A percentile compares a stretch with the other conserved stretches of the same genome.
Conservation (phyloP, 2,113 vertebrate species). For the Eurystomus gularis region DNA sequence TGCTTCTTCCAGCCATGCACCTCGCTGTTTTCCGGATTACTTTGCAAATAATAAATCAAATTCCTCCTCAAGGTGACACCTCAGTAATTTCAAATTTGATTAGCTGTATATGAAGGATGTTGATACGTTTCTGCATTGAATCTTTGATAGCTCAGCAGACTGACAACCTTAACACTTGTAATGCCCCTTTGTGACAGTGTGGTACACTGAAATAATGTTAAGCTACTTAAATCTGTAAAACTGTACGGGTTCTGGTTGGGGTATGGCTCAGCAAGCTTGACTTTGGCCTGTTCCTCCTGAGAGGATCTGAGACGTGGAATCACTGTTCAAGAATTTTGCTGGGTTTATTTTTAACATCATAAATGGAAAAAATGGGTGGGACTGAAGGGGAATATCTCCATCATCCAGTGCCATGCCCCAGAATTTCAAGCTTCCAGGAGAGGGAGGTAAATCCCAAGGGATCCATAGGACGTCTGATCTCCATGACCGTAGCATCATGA, state of each 20-base stretch:
- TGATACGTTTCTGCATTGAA: conserved; percentile 55
- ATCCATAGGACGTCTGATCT: neutral
- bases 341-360: neutral
- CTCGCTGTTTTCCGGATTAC: conserved; percentile 26
- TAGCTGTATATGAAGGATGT: conserved; percentile 60
- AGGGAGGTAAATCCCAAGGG: neutral
- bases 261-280: neutral
- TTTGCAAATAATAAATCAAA: conserved; percentile 55
- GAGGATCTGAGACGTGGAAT: neutral
- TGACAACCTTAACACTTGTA: conserved; percentile 69
- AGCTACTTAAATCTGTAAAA: neutral
- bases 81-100: conserved; percentile 75
- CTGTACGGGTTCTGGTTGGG: neutral
- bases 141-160: conserved; percentile 44
- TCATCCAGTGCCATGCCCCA: neutral
- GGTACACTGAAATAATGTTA: neutral
- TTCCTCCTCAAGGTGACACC: conserved; percentile 38
- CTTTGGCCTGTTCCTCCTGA: neutral
- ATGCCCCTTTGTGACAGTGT: conserved; percentile 25
- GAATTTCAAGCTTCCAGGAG: neutral
- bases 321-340: neutral
- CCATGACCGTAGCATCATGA: neutral
- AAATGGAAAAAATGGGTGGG: neutral
- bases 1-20: neutral
- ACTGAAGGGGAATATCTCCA: neutral